Evolutionary conservation across 2,888 invertebrate genomes (phyloP).

Genomic region (Melinaea marsaeus): DNA sequence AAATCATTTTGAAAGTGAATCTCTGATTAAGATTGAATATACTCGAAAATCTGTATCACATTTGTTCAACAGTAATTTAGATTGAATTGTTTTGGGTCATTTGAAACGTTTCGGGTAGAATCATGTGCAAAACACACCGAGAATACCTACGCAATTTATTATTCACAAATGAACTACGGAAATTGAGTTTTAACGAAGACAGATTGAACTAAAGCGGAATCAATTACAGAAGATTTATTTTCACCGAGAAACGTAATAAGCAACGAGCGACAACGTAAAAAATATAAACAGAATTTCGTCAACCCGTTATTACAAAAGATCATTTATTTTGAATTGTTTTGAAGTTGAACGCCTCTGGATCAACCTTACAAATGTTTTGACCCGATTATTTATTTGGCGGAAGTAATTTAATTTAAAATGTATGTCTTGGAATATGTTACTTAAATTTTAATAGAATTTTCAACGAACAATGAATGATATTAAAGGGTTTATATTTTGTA

Average conservation of each 20-base stretch:
- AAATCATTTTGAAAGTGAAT: not conserved
- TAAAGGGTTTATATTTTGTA: not conserved
- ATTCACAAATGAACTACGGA: conserved; percentile 74
- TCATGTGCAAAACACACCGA: conserved; percentile 24
- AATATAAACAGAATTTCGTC: conserved; percentile 54
- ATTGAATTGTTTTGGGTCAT: conserved; percentile 60
- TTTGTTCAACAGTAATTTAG: conserved; percentile 52
- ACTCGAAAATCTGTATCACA: not conserved
- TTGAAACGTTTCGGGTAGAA: conserved; percentile 52
- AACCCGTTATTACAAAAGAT: conserved; percentile 50
- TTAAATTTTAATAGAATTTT: too few species aligned
- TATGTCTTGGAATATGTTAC: too few species aligned
- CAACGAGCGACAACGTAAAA: conserved; percentile 52
- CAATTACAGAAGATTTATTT: conserved; percentile 74
- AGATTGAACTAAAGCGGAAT: conserved; percentile 76
- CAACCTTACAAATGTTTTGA: too few species aligned
- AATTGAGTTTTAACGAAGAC: conserved; percentile 77
- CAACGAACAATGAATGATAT: too few species aligned
- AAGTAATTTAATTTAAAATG: too few species aligned
- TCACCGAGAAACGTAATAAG: conserved; percentile 68
- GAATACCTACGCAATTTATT: conserved; percentile 59
- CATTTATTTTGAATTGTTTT: conserved; percentile 32
- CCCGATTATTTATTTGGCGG: too few species aligned
- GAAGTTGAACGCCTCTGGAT: not conserved
- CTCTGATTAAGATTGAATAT: conserved; percentile 1